Percentiles rank a stretch among this genome's conserved stretches.
Conservation (phyloP, 2,113 vertebrate species). For the Mus spicilegus region DNA sequence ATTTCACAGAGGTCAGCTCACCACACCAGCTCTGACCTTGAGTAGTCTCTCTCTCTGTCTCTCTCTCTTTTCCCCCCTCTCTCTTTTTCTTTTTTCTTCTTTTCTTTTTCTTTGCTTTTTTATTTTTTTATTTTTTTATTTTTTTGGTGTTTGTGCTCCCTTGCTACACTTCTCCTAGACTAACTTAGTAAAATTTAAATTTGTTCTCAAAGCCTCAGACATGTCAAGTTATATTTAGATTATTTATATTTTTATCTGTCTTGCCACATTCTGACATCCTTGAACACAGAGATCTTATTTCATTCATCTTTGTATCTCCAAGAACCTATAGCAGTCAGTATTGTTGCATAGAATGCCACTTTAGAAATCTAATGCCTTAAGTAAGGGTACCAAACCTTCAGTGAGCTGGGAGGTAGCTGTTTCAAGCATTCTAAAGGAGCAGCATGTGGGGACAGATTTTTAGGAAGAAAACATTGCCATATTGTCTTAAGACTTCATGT, state of each 20-base stretch:
- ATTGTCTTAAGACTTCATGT: slow-evolving; percentile 2
- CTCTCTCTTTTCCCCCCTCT: not conserved
- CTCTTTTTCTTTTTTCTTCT: not conserved
- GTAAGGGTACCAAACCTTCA: slow-evolving; percentile 52
- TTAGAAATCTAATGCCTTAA: slow-evolving; percentile 71
- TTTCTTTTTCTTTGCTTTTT: not conserved
- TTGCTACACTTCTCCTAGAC: not conserved
- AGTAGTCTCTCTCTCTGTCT: not conserved
- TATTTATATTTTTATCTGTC: not conserved
- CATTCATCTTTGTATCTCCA: slow-evolving; percentile 31
- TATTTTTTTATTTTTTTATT: not conserved
- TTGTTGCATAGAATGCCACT: slow-evolving; percentile 29
- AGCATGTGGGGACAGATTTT: slow-evolving; percentile 52
- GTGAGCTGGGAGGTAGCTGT: not conserved
- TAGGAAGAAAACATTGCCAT: slow-evolving; percentile 45
- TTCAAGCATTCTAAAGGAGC: not conserved
- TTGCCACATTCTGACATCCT: not conserved
- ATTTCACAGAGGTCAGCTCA: not conserved
- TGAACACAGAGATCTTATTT: slow-evolving; percentile 44
- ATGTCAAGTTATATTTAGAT: not conserved
- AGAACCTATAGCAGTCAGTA: slow-evolving; percentile 57
- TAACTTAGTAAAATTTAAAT: not conserved
- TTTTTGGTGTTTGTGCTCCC: not conserved
- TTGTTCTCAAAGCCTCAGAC: not conserved
- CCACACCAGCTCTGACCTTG: not conserved